Conservation (phyloP, 1,140 invertebrate species). For the Diploscapter pachys region DNA sequence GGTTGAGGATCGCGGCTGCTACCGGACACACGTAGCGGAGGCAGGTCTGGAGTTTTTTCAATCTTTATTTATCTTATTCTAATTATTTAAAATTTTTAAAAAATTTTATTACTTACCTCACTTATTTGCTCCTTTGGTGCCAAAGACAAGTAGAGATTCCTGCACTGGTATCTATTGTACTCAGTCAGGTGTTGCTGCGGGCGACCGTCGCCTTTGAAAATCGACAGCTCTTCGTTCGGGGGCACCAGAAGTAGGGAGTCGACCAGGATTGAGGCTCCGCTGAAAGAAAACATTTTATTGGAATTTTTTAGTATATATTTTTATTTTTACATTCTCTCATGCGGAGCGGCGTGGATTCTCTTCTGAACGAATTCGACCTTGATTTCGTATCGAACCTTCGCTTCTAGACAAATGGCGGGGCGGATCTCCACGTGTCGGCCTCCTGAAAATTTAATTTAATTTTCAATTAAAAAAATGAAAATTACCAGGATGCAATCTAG, state of each 20-base stretch:
- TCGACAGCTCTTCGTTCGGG: constrained; percentile 75
- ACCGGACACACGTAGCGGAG: constrained; percentile 72
- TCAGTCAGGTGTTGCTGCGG: constrained; percentile 31
- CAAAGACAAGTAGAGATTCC: constrained; percentile 71
- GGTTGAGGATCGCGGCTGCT: constrained; percentile 77
- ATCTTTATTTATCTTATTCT: background rate
- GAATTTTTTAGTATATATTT: too few species aligned
- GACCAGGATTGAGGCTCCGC: constrained; percentile 78
- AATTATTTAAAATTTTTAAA: constrained; percentile 59
- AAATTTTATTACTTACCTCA: constrained; percentile 69
- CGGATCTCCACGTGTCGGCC: constrained; percentile 64
- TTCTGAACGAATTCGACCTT: constrained; percentile 74
- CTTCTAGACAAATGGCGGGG: constrained; percentile 81
- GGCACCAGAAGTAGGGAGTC: constrained; percentile 76
- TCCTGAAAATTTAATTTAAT: constrained; percentile 1
- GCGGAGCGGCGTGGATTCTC: constrained; percentile 60
- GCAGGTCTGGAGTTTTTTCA: constrained; percentile 13
- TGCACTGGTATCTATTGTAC: constrained; percentile 69
- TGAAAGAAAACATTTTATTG: background rate
- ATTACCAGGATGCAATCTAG: constrained; percentile 46
- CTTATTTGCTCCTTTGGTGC: constrained; percentile 63
- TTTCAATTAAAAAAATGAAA: constrained; percentile 33
- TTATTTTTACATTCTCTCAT: too few species aligned
- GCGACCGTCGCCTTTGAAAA: constrained; percentile 69
- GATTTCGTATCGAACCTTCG: constrained; percentile 80